Base-by-base conservation (phyloP, 1,140 invertebrate genomes). In the Drosophila dunni region DNA sequence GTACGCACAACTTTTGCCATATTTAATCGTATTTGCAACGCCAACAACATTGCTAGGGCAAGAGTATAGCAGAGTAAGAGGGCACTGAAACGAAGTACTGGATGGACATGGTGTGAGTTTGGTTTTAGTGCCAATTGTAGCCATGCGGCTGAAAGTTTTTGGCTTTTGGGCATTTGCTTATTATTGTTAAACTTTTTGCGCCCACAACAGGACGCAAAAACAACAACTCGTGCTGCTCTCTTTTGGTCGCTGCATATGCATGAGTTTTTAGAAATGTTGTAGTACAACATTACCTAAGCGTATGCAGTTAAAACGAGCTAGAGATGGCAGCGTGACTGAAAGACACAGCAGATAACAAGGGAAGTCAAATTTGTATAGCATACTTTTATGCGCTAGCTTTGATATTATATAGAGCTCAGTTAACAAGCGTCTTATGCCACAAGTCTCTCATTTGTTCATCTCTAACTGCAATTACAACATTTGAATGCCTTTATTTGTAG, bases 1-100 rank as follows among this genome's bases (percentile, higher is more conserved):
- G 80, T 89, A 88, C 84, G 84, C 84, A 89, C 84, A 88, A 88
- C 84, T 88, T 88, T 88, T 88, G 78, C 84, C 80, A 88, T 88
- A 88, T 88, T 88, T 88, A 88, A 88, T 88, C 84, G 84, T 78
- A 90, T 84, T 84, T 80, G 80, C 67, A 64, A 60, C 60, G 60
- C 45, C 65, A 84, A 80, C 81, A 83, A 72, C 58, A 79, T 67
- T 65, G 60, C 58, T 44, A 40, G 33, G 29, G 20, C 20, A 40
- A 17, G 42, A 45, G 38, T 45, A 34, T 38, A 10, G n/a, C 2
- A 11, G 38, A 15, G 42, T n/a, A n/a, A 34, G 46, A 42, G 48
- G 5, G 10, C 7, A 42, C 45, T 24, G 48, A 15, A 46, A 8
- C 7, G 7, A 11, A 7, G 24, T 8, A 7, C 13, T 6, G 24